Evolutionary conservation across 2,113 vertebrate genomes (phyloP), one percentile per base, ranked within the genome.

Genomic region (Oncorhynchus gorbuscha): DNA sequence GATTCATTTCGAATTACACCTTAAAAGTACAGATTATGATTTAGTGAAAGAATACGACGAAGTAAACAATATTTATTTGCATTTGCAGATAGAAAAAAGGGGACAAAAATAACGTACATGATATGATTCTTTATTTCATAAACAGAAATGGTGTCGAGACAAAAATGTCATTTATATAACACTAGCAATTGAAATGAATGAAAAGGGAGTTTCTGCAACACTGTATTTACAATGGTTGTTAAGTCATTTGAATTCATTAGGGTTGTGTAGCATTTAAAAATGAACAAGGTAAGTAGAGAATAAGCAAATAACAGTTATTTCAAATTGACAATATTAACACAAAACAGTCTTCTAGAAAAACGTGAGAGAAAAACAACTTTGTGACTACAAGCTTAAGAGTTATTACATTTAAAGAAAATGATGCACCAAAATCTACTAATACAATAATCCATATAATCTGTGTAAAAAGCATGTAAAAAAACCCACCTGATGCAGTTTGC

Each of bases 391-490:
- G 95, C 94, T 94, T 95, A 96, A 96, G 94, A 98, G 95, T 94
- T 96, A 96, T 95, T 95, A 97, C 95, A 96, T 96, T 28, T 28
- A 3, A 94, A 96, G 8, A 35, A 97, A 98, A 96, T 93, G 94
- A 96, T 96, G 95, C 96, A 96, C 94, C 95, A 94, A 96, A 97
- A 95, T 94, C 88, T 95, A 92, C 90, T 94, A 96, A 97, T 97
- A 98, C 95, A 97, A 97, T 96, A 97, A 96, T 98, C 95, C 95
- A 97, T 97, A 98, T 93, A 96, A 97, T 98, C 93, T 97, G 97
- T 99, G 97, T 98, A 99, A 99, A 98, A 99, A 99, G 96, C 97
- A 98, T 98, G 96, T 99, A 99, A 96, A 98, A 99, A 99, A 98
- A 98, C 0, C 8, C 97, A 99, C 98, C 97, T 99, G 97, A 99